These are phyloP conservation scores for Drosophila miranda DNA, from an alignment of 1,140 invertebrate genomes.

Conservation along the genomic window DNA sequence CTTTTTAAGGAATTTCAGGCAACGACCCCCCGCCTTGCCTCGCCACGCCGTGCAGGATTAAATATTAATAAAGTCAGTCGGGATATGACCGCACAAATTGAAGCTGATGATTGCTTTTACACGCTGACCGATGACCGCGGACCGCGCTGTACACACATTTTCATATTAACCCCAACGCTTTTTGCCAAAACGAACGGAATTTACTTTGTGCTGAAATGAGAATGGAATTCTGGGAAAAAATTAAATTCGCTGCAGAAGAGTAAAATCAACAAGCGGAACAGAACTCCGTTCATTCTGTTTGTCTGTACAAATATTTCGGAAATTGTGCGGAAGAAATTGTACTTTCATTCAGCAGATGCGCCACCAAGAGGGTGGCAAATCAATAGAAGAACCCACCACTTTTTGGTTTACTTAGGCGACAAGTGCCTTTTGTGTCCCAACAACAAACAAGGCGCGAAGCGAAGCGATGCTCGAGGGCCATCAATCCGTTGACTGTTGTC, in stretches of 20 bases:
- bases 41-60: constrained; percentile 16
- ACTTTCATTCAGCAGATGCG: constrained; percentile 38
- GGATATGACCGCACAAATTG: neutral
- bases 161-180: constrained; percentile 8
- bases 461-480: constrained; percentile 33
- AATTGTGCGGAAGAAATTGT: constrained; percentile 32
- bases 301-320: constrained; percentile 18
- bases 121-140: constrained; percentile 12
- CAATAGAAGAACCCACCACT: constrained; percentile 18
- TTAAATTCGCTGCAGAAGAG: too few species aligned
- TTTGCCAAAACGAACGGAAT: too few species aligned
- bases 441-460: neutral
- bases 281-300: constrained; percentile 4
- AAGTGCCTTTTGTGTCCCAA: constrained; percentile 32
- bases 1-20: constrained; percentile 32
- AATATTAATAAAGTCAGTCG: constrained; percentile 32
- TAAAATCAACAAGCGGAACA: too few species aligned
- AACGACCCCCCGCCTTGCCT: neutral
- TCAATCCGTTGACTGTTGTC: constrained; percentile 64
- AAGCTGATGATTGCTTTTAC: constrained; percentile 15
- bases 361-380: constrained; percentile 10
- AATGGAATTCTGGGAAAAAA: too few species aligned
- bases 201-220: too few species aligned
- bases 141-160: neutral
- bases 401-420: constrained; percentile 51